Evolutionary conservation across 1,140 invertebrate genomes (phyloP), one percentile per base, ranked within the genome.

Genomic region (Ceratina japonica): DNA sequence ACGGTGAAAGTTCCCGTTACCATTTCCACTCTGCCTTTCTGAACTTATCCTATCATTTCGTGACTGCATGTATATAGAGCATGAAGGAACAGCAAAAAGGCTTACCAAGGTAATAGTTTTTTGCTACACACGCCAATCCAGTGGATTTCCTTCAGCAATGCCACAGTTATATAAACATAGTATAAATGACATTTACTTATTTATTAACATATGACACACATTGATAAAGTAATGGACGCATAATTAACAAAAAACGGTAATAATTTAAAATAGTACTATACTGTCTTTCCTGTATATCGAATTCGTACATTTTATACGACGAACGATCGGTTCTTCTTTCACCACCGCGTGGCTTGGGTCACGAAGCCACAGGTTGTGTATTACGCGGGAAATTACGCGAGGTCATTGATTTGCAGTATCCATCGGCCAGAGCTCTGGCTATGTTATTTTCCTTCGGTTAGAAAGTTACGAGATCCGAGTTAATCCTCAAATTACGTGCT

Each of bases 1-100:
- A 24, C 24, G 75, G 75, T 78, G 75, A 78, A 78, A 78, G 75
- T 78, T 54, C 22, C 63, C 18, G 54, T 59, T 68, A 13, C 49
- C 37, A 44, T 44, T 37, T 27, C 51, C 59, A 27, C 31, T 54
- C 31, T 63, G 18, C 27, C 49, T 49, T n/a, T 12, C 27, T 22
- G 2, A 44, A 16, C 18, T 20, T 44, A 1, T 71, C 10, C 20
- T 49, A 64, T 72, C n/a, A 72, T 64, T 72, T 72, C 15, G 31
- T 18, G 16, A 1, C 20, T 8, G 5, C 24, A 7, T 62, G 49
- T 77, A 62, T 22, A 37, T 52, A 20, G 37, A 63, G 58, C 66
- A 44, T 24, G 27, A 71, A 70, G 16, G 0, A 5, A 20, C 18
- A 15, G 44, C 13, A 12, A 70, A 52, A 31, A 70, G 10, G 13